Base-by-base conservation (phyloP, 2,888 invertebrate genomes). In the Lycia hirtaria region DNA sequence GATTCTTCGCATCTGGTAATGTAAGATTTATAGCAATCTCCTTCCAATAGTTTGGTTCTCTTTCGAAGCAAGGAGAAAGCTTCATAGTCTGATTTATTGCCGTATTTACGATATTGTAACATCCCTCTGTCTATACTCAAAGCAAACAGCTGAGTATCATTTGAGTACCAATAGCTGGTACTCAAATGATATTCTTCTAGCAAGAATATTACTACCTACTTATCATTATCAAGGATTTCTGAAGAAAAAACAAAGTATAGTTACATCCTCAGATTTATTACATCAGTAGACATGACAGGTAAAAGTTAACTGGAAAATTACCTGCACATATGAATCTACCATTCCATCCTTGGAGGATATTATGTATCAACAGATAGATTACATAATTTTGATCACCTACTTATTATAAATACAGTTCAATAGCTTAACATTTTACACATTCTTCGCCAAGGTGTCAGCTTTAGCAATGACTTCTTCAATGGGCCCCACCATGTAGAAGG, bases 401-500 rank as follows among this genome's bases (percentile, higher is more conserved):
- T 60, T 61, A n/a, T n/a, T n/a, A 67, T 50, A 60, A 58, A 62
- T 62, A 66, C 55, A 60, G 38, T 58, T 60, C 20, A 33, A 52
- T 24, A 54, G 30, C 38, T 51, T 45, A 54, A 66, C 52, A 63
- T 66, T 71, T 76, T 71, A 80, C 57, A 96, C 96, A 85, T 96
- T 84, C 79, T 94, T 93, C 55, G 94, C 94, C 68, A 97, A 89
- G 64, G 94, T 94, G 73, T 97, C 97, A 64, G 98, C 97, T 88
- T 97, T 98, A 57, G 94, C 94, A 54, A 94, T 93, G 48, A 97
- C 97, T 89, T 98, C 98, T 79, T 97, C 97, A 76, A 98, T 96
- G 60, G 96, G 96, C 68, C 98, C 98, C 62, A 98, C 97, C 98
- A 98, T 98, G 93, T 98, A 98, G 93, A 98, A 98, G 61, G 98